Percentiles rank a stretch among this genome's conserved stretches.
Evolutionary conservation across 2,113 vertebrate genomes (phyloP).

Genomic region (Bolborhynchus lineola): DNA sequence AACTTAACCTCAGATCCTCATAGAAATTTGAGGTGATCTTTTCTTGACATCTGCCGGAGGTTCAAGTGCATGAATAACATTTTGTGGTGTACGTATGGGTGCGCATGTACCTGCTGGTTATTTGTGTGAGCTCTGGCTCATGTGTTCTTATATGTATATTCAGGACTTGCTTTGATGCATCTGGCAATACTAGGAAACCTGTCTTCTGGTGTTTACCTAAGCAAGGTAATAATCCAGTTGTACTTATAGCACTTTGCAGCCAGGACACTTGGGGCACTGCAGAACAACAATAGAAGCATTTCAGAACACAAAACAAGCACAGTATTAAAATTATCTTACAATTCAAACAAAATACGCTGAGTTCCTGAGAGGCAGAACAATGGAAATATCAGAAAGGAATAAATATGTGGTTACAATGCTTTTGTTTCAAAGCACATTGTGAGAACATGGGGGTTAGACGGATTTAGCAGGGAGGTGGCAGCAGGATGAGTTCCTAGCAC

Average conservation of each 20-base stretch:
- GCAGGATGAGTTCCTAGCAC: neutral
- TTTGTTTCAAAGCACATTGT: neutral
- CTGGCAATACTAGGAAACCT: neutral
- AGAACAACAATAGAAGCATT: conserved; percentile 31
- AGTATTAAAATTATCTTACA: neutral
- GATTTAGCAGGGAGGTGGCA: neutral
- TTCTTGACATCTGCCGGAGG: neutral
- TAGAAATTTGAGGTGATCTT: neutral
- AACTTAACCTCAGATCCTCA: neutral
- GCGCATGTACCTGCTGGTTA: neutral
- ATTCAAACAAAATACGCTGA: neutral
- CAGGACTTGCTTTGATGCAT: neutral
- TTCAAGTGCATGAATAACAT: neutral
- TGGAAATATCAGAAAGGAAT: neutral
- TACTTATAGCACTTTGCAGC: neutral
- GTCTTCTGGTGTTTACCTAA: neutral
- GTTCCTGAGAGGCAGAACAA: neutral
- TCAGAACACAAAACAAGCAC: neutral
- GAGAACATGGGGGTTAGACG: neutral
- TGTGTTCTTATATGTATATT: neutral
- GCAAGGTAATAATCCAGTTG: neutral
- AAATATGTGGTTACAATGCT: neutral
- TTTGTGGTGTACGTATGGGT: neutral
- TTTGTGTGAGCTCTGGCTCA: neutral
- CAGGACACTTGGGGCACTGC: conserved; percentile 55